Evolutionary conservation across 2,797 vertebrate genomes (phyloP), one percentile per base, ranked within the genome.

Genomic region (Rhabdomys pumilio): DNA sequence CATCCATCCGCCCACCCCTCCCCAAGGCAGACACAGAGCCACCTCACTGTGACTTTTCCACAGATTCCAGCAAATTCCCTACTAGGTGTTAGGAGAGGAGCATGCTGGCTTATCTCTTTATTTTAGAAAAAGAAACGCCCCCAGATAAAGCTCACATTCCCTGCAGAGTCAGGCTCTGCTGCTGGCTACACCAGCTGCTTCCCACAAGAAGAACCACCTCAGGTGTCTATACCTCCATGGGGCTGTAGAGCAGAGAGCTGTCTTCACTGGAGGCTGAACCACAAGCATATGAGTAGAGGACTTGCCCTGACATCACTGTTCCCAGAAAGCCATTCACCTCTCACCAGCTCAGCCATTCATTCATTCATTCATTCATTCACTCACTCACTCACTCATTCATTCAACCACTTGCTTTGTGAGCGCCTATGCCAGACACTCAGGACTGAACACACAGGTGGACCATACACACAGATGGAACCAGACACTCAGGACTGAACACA

Each of bases 61-160:
- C 10, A 34, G 82, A 86, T 85, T 67, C 82, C 80, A 9, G 29
- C 1, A 0, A 15, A 53, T 76, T 82, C n/a, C 79, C 81, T 29
- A 17, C 38, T 24, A 53, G 12, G 63, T n/a, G 50, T 3, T 24
- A 12, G 38, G 44, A 41, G 38, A 83, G n/a, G 69, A 41, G 34
- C 8, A 38, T 72, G 44, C 22, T 26, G 5, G n/a, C 47, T 87
- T 90, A 84, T 20, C 11, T 76, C 76, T 89, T 95, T 73, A 91
- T 84, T 95, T 73, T 12, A 41, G 90, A 89, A 89, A 80, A 90
- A 9, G 22, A 44, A 73, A 59, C 83, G 24, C 44, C 57, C 31
- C 6, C 0, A 6, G 20, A 67, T 88, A 97, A 97, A 98, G 96
- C 69, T 29, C 34, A 50, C 90, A 53, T 7, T 13, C 47, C 53